phyloP scores from a whole-genome alignment of 2,888 invertebrate genomes.

The Polietes domitor region DNA sequence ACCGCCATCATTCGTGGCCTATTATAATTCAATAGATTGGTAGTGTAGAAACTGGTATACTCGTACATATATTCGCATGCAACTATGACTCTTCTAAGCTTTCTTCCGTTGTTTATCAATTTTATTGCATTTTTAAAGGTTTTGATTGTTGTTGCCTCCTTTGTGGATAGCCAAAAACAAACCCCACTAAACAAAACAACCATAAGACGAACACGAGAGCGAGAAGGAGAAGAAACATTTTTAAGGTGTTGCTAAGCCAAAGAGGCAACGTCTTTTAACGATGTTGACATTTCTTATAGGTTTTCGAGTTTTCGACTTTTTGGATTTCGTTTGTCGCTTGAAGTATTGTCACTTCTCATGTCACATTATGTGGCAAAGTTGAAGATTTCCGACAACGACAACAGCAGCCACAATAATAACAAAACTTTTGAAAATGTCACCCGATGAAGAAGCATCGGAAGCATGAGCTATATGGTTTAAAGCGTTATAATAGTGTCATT shows the following conservation, averaged over 20 bases:
- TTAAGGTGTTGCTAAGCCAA: constrained; percentile 66
- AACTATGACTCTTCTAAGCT: not conserved
- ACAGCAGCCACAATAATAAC: constrained; percentile 70
- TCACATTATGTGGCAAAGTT: constrained; percentile 63
- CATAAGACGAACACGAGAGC: not conserved
- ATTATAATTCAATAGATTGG: no score
- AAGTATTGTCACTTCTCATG: constrained; percentile 53
- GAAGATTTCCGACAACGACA: constrained; percentile 75
- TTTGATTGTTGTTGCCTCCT: constrained; percentile 5
- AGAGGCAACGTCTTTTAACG: constrained; percentile 58
- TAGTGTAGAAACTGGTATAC: no score
- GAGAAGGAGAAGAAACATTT: constrained; percentile 67
- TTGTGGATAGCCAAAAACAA: not conserved
- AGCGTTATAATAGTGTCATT: constrained; percentile 6
- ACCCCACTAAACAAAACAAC: not conserved
- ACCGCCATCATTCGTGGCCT: no score
- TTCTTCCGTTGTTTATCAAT: constrained; percentile 17
- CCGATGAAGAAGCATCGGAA: constrained; percentile 30
- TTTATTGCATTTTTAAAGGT: constrained; percentile 14
- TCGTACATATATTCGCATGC: no score
- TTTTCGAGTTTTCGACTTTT: constrained; percentile 23
- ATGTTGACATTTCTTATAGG: constrained; percentile 65
- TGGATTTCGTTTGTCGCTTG: no score
- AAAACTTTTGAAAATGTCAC: constrained; percentile 52
- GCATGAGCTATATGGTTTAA: not conserved